Evolutionary conservation across 1,140 invertebrate species (phyloP), one percentile per base, ranked within the genome.

Genomic region (Stenopsyche tienmushanensis): DNA sequence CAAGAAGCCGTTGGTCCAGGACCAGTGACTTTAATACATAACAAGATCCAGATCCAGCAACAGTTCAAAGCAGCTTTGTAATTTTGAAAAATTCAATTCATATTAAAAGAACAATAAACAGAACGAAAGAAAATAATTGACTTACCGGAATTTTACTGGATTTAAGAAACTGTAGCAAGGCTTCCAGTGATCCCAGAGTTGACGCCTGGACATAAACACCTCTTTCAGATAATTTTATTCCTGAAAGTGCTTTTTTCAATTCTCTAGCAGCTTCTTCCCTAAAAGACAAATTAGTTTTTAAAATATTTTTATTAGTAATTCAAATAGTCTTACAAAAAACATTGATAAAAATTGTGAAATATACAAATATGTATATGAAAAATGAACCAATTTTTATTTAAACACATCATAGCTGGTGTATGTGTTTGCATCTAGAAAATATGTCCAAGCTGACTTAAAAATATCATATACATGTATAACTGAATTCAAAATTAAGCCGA

Each of bases 191-290:
- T 0, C 98, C 98, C 1, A 99, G 83, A 50, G 98, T 99, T 0
- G 96, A 98, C 0, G 98, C 97, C 78, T 99, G 97, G 1, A 99
- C 98, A 79, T 96, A 99, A 20, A 99, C 98, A 59, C 98, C 98
- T 68, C 92, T 84, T 71, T 96, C 90, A 45, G 90, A 87, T 55
- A 98, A 80, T 74, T 95, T 96, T 67, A 99, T 98, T 13, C 90
- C 88, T 52, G 92, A 94, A 39, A 99, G 83, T 2, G 95, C 96
- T 34, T 89, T 88, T 72, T 91, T 89, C 69, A 99, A 79, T 72
- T 95, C 91, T 47, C 82, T 83, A 0, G 88, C 85, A 9, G 94
- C 90, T 74, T 93, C 90, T 72, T 93, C 90, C 75, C 89, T 89
- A 55, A 73, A 67, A 10, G 69, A 65, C 68, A 60, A 52, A 47